Conservation (phyloP, 1,140 invertebrate genomes). For the Cherax destructor region DNA sequence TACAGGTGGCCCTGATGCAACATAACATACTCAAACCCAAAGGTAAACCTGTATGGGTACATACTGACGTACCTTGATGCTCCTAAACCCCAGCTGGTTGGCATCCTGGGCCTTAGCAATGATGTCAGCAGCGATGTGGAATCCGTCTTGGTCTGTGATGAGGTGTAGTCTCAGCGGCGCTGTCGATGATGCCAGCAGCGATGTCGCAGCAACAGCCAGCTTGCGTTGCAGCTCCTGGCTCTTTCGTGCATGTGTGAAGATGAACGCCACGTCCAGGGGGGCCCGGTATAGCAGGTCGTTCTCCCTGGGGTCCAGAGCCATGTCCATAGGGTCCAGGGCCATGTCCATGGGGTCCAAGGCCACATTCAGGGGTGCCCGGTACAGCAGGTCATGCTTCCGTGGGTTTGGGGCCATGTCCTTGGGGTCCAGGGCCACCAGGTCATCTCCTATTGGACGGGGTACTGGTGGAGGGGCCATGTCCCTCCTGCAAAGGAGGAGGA, state of each 20-base stretch:
- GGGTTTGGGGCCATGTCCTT: not conserved
- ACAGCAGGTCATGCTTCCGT: constrained; percentile 44
- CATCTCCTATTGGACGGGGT: not conserved
- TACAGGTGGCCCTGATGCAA: too few species aligned
- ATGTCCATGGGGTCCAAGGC: constrained; percentile 70
- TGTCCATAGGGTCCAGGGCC: constrained; percentile 10
- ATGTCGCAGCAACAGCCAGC: constrained; percentile 79
- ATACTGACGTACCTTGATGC: constrained; percentile 73
- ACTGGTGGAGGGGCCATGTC: not conserved
- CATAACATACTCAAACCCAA: too few species aligned
- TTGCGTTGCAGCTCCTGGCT: constrained; percentile 79
- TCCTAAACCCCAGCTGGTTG: constrained; percentile 73
- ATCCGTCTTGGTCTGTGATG: constrained; percentile 82
- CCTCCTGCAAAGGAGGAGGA: too few species aligned
- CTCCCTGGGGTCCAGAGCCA: constrained; percentile 26
- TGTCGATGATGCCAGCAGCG: constrained; percentile 78
- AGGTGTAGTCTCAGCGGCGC: constrained; percentile 81
- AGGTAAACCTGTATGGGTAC: too few species aligned
- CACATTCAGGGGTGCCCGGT: constrained; percentile 73
- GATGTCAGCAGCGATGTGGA: constrained; percentile 80
- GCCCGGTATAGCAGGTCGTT: constrained; percentile 51
- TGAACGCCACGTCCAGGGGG: constrained; percentile 75
- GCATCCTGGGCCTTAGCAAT: constrained; percentile 76
- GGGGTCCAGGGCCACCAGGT: not conserved
- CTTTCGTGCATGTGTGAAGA: constrained; percentile 80